Base-by-base conservation (phyloP, 2,888 invertebrate genomes). In the Steinernema hermaphroditum region DNA sequence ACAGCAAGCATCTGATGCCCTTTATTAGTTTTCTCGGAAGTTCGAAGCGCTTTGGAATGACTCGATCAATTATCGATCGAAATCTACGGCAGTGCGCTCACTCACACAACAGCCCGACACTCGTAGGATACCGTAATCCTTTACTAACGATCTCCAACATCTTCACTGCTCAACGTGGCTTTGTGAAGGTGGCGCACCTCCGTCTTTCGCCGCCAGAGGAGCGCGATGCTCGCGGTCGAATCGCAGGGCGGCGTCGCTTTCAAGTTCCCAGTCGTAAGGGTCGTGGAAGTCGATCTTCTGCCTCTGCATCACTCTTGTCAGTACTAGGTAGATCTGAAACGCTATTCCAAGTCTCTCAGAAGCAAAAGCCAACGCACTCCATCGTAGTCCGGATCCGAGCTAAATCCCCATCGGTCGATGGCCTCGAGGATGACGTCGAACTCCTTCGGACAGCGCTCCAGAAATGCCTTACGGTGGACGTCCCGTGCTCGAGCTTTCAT, bases 201-300 rank as follows among this genome's bases (percentile, higher is more conserved):
- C 16, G 19, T 62, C 62, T 14, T 62, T 62, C 6, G 12, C 62
- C 27, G 32, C 29, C 1, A 8, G 32, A 29, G 62, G 32, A 62
- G 62, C 62, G 2, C 62, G 29, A 6, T 32, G 22, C 32, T 27
- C 16, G 1, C 62, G 62, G n/a, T 62, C 62, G 62, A 62, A 62
- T 16, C 32, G 22, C 32, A 14, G 32, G 16, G 62, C 29, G 16
- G 62, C 32, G 27, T 14, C 62, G 32, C 12, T 12, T 1, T 8
- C 22, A 2, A 32, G 29, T 24, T 72, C 72, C 72, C 72, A 72
- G 68, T 72, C 72, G 68, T 72, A 72, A n/a, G 46, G 69, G 32
- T 62, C 72, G 44, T 69, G 32, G 34, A 69, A 72, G 0, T 29
- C 19, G 1, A 46, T 22, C 19, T 69, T 50, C 12, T 62, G 22